phyloP scores from a whole-genome alignment of 2,888 invertebrate species.

The Pseudeuparius sepicola region DNA sequence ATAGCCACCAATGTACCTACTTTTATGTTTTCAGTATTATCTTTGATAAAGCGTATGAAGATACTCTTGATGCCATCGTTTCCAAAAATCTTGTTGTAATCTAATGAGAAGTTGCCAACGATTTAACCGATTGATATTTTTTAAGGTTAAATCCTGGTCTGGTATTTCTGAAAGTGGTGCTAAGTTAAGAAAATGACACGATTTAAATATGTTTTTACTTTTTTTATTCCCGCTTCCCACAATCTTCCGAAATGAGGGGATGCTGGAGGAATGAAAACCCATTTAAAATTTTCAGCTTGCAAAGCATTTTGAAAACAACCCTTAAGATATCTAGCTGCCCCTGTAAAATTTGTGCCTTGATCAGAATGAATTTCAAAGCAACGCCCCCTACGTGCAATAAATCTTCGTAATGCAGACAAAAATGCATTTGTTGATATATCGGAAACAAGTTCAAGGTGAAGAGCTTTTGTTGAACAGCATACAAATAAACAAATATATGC shows the following conservation, averaged over 20 bases:
- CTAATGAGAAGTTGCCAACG: constrained; percentile 2
- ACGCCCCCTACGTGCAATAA: background rate
- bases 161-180: background rate
- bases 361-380: background rate
- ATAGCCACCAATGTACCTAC: constrained; percentile 1
- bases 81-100: background rate
- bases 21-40: too few species aligned
- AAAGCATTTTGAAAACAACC: background rate
- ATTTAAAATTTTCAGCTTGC: background rate
- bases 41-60: too few species aligned
- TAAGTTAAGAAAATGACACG: constrained; percentile 3
- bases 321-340: constrained; percentile 1
- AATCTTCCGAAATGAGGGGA: constrained; percentile 2
- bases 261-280: background rate
- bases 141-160: background rate
- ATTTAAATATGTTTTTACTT: constrained; percentile 2
- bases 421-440: background rate
- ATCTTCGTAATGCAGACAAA: background rate
- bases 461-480: constrained; percentile 2
- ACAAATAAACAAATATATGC: background rate
- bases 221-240: constrained; percentile 2
- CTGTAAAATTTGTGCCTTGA: background rate
- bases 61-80: background rate
- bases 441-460: constrained; percentile 3
- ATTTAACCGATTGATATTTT: constrained; percentile 1